These are phyloP conservation scores for Calliphora vicina DNA, from an alignment of 1,140 invertebrate species.

Conservation along the genomic window DNA sequence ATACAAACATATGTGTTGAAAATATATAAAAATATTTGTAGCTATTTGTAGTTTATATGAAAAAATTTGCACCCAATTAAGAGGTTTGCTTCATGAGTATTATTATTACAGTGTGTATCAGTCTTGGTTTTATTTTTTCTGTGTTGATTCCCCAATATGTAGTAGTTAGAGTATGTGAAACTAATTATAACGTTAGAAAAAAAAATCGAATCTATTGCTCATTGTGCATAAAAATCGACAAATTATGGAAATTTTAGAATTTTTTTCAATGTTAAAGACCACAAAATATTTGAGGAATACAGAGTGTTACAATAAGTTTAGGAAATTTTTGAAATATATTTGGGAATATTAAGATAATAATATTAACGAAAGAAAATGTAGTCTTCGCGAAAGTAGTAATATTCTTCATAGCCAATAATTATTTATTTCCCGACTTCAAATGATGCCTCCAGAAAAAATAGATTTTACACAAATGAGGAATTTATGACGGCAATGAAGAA, in stretches of 20 bases:
- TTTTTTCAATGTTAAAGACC: slow-evolving; percentile 16
- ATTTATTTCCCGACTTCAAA: too few relatives aligned
- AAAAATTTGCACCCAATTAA: slow-evolving; percentile 28
- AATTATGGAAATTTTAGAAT: slow-evolving; percentile 61
- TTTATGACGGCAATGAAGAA: too few relatives aligned
- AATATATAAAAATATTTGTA: slow-evolving; percentile 23
- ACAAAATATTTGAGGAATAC: too few relatives aligned
- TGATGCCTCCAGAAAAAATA: too few relatives aligned
- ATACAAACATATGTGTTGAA: slow-evolving; percentile 8
- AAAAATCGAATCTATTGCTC: slow-evolving; percentile 45
- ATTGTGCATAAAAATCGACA: slow-evolving; percentile 62
- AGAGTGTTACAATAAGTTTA: too few relatives aligned
- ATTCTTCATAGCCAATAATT: too few relatives aligned
- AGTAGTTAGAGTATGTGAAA: slow-evolving; percentile 33
- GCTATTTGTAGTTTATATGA: background rate
- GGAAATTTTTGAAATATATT: too few relatives aligned
- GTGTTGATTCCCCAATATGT: background rate
- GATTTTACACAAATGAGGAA: too few relatives aligned
- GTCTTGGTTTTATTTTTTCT: background rate
- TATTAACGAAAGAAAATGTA: too few relatives aligned
- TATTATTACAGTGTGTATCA: background rate
- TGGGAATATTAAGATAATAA: too few relatives aligned
- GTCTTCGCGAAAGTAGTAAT: too few relatives aligned
- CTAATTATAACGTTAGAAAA: slow-evolving; percentile 61
- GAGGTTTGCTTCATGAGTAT: background rate